phyloP scores from a whole-genome alignment of 1,140 invertebrate species.

The Nylanderia fulva region DNA sequence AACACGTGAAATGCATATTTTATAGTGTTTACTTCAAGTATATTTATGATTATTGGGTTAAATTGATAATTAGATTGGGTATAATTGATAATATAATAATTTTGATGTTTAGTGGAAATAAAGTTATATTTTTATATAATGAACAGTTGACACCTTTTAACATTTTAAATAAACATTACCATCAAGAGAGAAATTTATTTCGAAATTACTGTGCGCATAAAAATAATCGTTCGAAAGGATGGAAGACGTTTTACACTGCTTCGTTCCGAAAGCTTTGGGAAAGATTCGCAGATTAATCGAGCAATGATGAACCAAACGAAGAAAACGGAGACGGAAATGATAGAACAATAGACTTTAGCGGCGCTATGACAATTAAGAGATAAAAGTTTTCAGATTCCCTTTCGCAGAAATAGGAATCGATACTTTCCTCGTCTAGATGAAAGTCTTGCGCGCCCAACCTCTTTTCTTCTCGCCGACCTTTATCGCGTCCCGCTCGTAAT shows the following conservation, averaged over 20 bases:
- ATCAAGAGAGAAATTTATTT: background rate
- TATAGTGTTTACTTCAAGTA: background rate
- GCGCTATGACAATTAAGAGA: slow-evolving; percentile 64
- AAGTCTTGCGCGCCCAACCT: slow-evolving; percentile 56
- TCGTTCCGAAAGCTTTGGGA: background rate
- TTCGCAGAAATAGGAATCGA: slow-evolving; percentile 61
- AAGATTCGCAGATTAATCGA: slow-evolving; percentile 52
- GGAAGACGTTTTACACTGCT: background rate
- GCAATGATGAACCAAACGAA: slow-evolving; percentile 37
- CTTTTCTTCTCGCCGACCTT: slow-evolving; percentile 42
- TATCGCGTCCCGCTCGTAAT: slow-evolving; percentile 71
- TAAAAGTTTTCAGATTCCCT: slow-evolving; percentile 66
- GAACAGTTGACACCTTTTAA: background rate
- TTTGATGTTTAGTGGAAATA: too few species aligned
- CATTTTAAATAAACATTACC: background rate
- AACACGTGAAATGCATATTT: background rate
- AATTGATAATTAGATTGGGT: too few species aligned
- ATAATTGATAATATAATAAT: too few species aligned
- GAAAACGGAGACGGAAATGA: slow-evolving; percentile 52
- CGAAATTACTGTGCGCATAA: background rate
- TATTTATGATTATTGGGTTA: background rate
- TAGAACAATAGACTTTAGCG: slow-evolving; percentile 67
- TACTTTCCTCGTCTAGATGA: slow-evolving; percentile 66
- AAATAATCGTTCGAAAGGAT: background rate
- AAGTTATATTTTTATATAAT: background rate